These are phyloP conservation scores for Larimichthys polyactis DNA, from an alignment of 2,113 vertebrate genomes.

Conservation along the genomic window DNA sequence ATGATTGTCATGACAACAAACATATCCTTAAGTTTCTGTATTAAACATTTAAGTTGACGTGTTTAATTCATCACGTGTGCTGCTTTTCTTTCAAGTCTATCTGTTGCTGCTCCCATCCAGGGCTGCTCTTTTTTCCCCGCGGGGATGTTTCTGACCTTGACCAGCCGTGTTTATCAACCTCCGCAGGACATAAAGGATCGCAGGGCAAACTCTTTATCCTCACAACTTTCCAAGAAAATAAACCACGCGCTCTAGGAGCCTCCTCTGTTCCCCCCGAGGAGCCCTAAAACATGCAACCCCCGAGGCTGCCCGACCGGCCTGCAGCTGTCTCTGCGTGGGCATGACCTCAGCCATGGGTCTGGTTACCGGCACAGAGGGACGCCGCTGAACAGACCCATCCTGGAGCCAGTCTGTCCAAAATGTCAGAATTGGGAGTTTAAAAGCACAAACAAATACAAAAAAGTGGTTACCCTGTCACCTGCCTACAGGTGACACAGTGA, in stretches of 20 bases:
- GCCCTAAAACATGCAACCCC: slow-evolving; percentile 35
- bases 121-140: slow-evolving; percentile 45
- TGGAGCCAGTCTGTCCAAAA: not conserved
- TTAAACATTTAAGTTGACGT: not conserved
- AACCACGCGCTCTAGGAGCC: slow-evolving; percentile 53
- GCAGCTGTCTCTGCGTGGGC: slow-evolving; percentile 71
- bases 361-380: slow-evolving; percentile 47
- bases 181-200: slow-evolving; percentile 61
- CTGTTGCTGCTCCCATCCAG: slow-evolving; percentile 39
- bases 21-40: not conserved
- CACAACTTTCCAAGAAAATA: slow-evolving; percentile 72
- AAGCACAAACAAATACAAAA: too few relatives aligned
- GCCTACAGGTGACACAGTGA: not conserved
- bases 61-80: slow-evolving; percentile 4
- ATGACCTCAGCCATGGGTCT: slow-evolving; percentile 59
- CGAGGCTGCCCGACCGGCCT: slow-evolving; percentile 5
- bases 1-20: not conserved
- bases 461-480: not conserved
- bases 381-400: not conserved
- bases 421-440: not conserved
- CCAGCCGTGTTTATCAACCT: slow-evolving; percentile 63
- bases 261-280: slow-evolving; percentile 49
- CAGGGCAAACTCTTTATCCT: slow-evolving; percentile 70
- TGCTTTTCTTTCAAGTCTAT: slow-evolving; percentile 37
- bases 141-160: slow-evolving; percentile 65